phyloP scores from a whole-genome alignment of 2,888 invertebrate genomes.

The Branchipolynoe longqiensis region DNA sequence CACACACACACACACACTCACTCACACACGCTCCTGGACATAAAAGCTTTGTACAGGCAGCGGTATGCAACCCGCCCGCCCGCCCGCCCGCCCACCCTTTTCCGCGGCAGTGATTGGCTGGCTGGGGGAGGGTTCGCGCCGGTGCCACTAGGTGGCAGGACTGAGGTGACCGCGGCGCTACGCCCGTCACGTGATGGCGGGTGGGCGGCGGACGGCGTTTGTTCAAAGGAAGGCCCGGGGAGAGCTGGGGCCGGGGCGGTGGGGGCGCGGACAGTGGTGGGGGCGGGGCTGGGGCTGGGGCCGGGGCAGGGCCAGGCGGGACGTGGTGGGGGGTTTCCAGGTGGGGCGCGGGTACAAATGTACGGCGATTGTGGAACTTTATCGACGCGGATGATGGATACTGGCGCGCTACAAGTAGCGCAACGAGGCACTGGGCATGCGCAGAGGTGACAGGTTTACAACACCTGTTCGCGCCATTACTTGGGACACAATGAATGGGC shows the following conservation, averaged over 20 bases:
- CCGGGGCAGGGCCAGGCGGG: background rate
- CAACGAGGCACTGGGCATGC: too few species aligned
- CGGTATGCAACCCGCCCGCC: background rate
- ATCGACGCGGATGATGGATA: constrained; percentile 1
- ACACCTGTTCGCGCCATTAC: too few species aligned
- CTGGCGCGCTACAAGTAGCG: too few species aligned
- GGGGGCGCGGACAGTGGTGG: background rate
- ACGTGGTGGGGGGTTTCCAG: background rate
- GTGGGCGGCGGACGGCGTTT: background rate
- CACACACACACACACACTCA: too few species aligned
- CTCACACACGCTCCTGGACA: too few species aligned
- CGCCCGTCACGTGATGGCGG: background rate
- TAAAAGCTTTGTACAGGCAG: background rate
- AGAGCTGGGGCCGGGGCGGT: background rate
- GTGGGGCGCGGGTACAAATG: background rate
- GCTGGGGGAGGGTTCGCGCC: constrained; percentile 15
- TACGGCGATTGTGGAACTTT: constrained; percentile 1
- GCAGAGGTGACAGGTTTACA: too few species aligned
- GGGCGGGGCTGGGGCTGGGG: background rate
- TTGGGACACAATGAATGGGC: too few species aligned
- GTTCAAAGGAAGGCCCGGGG: background rate
- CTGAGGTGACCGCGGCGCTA: constrained; percentile 30
- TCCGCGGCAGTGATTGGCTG: constrained; percentile 7
- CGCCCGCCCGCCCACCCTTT: background rate
- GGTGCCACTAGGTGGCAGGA: constrained; percentile 39